phyloP scores from a whole-genome alignment of 2,113 vertebrate genomes.

The Bos javanicus region DNA sequence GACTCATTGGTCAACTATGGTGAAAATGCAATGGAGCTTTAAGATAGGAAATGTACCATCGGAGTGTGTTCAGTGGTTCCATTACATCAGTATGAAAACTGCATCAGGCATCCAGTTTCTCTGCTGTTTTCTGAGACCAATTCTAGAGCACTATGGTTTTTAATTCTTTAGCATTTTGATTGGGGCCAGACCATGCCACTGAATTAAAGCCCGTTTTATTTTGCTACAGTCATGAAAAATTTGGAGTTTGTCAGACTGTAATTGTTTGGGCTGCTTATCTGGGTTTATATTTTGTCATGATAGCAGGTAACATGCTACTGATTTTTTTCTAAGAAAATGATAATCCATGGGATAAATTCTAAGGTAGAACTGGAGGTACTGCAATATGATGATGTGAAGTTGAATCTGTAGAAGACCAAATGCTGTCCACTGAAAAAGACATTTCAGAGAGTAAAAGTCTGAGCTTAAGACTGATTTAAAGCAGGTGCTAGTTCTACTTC shows the following conservation, averaged over 20 bases:
- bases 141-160: background rate
- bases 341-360: background rate
- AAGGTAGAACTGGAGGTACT: background rate
- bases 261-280: background rate
- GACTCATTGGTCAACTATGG: slow-evolving; percentile 79
- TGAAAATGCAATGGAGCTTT: slow-evolving; percentile 78
- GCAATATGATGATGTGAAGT: background rate
- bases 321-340: background rate
- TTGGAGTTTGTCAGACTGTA: background rate
- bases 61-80: slow-evolving; percentile 60
- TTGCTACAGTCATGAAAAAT: background rate
- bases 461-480: background rate
- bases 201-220: slow-evolving; percentile 35
- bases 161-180: slow-evolving; percentile 1
- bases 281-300: background rate
- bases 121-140: background rate
- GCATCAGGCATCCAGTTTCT: background rate
- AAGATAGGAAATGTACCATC: slow-evolving; percentile 69
- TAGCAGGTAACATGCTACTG: background rate
- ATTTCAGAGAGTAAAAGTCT: background rate
- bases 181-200: slow-evolving; percentile 17
- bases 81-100: slow-evolving; percentile 37
- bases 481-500: background rate
- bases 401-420: background rate
- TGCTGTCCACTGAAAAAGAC: background rate